phyloP scores from a whole-genome alignment of 2,888 invertebrate species.

The Andrena praecox region DNA sequence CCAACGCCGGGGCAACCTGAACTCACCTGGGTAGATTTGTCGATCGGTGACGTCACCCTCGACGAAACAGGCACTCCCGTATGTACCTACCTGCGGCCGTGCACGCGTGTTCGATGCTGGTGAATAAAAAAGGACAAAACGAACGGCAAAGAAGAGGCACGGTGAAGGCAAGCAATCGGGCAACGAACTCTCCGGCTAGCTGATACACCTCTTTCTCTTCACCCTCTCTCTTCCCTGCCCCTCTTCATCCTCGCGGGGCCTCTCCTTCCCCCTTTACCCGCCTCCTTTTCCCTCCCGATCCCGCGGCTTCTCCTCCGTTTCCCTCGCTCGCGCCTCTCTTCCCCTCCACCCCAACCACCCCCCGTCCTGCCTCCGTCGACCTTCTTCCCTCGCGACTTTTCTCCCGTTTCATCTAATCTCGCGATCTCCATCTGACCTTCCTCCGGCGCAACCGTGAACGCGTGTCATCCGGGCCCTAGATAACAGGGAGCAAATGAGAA shows the following conservation, averaged over 20 bases:
- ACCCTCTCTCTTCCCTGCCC: slow-evolving; percentile 26
- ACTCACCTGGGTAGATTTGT: slow-evolving; percentile 71
- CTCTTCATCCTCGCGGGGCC: slow-evolving; percentile 26
- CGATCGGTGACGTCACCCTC: slow-evolving; percentile 76
- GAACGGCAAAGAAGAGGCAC: slow-evolving; percentile 61
- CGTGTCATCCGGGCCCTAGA: slow-evolving; percentile 55
- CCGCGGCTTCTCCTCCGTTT: slow-evolving; percentile 14
- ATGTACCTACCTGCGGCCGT: slow-evolving; percentile 54
- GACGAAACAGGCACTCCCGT: slow-evolving; percentile 62
- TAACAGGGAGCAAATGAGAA: slow-evolving; percentile 59
- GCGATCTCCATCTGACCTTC: slow-evolving; percentile 59
- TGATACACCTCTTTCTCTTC: slow-evolving; percentile 60
- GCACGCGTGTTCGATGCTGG: slow-evolving; percentile 66
- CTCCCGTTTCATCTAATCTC: slow-evolving; percentile 58
- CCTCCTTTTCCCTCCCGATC: not conserved
- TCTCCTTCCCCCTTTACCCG: not conserved
- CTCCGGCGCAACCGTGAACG: slow-evolving; percentile 44
- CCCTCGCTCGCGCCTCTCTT: not conserved
- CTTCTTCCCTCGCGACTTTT: slow-evolving; percentile 36
- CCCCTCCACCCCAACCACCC: not conserved
- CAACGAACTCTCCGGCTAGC: slow-evolving; percentile 77
- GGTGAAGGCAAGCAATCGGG: slow-evolving; percentile 76
- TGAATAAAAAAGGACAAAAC: slow-evolving; percentile 69
- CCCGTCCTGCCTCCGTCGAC: not conserved
- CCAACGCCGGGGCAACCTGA: slow-evolving; percentile 55